phyloP scores from a whole-genome alignment of 64 coral and sea anemone genomes.

The Cladopsammia gracilis region DNA sequence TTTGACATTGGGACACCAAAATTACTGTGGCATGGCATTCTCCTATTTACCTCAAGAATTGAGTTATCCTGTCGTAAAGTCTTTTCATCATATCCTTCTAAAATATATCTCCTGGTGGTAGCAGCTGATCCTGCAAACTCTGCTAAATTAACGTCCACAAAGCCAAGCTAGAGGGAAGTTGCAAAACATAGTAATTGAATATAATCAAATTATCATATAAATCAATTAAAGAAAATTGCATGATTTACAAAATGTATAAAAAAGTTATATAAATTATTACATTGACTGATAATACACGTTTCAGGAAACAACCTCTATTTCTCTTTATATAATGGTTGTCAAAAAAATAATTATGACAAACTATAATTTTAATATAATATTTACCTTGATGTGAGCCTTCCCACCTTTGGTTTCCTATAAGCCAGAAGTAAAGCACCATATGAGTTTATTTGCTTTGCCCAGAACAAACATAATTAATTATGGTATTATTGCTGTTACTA shows the following conservation, averaged over 20 bases:
- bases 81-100: slow-evolving; percentile 97
- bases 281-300: no score
- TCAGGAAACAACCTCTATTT: no score
- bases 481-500: no score
- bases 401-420: slow-evolving; percentile 95
- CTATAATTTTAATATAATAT: not conserved
- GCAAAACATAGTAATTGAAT: not conserved
- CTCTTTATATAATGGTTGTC: not conserved
- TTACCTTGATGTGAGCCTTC: slow-evolving; percentile 91
- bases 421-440: not conserved
- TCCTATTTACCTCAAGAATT: slow-evolving; percentile 86
- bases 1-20: no score
- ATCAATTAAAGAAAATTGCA: no score
- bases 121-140: slow-evolving; percentile 94
- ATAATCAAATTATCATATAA: not conserved
- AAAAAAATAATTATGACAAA: not conserved
- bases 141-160: slow-evolving; percentile 95
- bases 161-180: slow-evolving; percentile 72
- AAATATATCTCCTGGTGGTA: slow-evolving; percentile 84
- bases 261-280: no score
- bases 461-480: no score
- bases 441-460: no score
- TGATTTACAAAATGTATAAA: no score
- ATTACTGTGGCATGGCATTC: not conserved
- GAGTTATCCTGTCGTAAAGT: slow-evolving; percentile 95